These are phyloP conservation scores for Enteromius mattozi DNA, from an alignment of 2,797 vertebrate genomes.

Conservation along the genomic window DNA sequence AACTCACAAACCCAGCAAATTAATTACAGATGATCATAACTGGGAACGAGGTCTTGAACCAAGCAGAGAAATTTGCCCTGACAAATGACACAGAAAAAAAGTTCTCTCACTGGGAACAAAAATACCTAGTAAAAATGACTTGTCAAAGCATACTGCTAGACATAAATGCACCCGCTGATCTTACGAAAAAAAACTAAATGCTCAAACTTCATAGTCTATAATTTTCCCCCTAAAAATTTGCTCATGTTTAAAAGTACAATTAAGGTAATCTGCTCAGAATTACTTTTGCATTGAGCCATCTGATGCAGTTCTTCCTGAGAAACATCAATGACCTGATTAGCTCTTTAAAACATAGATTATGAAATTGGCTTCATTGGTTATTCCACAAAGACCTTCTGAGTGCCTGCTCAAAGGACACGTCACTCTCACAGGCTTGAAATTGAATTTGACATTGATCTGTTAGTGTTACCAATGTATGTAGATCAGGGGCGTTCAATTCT, in stretches of 20 bases:
- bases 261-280: conserved; percentile 22
- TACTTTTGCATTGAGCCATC: background rate
- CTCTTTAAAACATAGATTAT: conserved; percentile 45
- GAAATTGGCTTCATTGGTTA: conserved; percentile 41
- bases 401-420: conserved; percentile 38
- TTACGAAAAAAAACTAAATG: background rate
- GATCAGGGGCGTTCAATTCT: conserved; percentile 10
- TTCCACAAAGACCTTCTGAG: conserved; percentile 39
- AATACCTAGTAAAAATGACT: background rate
- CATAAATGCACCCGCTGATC: background rate
- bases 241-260: background rate
- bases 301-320: background rate
- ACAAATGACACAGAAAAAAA: conserved; percentile 13
- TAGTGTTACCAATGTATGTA: conserved; percentile 28
- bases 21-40: conserved; percentile 22
- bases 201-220: background rate
- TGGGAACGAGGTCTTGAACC: conserved; percentile 18
- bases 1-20: conserved; percentile 11
- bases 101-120: background rate
- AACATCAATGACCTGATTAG: conserved; percentile 48
- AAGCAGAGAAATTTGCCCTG: background rate
- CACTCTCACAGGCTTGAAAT: conserved; percentile 50
- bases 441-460: conserved; percentile 55
- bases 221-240: background rate
- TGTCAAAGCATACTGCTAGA: background rate